Base-by-base conservation (phyloP, 2,113 vertebrate species). In the Odontesthes bonariensis region DNA sequence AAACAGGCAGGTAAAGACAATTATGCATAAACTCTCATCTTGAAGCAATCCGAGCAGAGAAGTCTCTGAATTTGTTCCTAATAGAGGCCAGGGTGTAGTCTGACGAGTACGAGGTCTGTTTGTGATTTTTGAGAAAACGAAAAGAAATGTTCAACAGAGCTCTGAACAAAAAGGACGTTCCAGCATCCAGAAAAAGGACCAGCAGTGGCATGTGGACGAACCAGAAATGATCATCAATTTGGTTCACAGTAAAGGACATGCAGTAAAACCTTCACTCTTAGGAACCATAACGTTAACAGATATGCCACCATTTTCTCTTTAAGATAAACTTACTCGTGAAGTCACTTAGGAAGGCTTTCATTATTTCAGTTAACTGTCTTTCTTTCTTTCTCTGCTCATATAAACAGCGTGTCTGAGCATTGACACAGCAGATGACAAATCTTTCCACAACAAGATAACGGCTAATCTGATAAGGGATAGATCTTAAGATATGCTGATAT, bases 121-220 rank as follows among this genome's bases (percentile, higher is more conserved):
- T 91, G 81, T 84, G 58, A 87, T 89, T 76, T 75, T 53, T 38
- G 72, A 56, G 66, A 73, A 86, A 86, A 82, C 70, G 78, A 81
- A 80, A 82, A 53, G 58, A 77, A 62, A 55, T 61, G 68, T 76
- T 75, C 84, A 72, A 73, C 51, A 49, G 16, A 56, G 69, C 62
- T 42, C 27, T 20, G 19, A 86, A 51, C 56, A 60, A 64, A 71
- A 69, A 74, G 8, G 47, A 73, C 27, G 32, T 33, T 71, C 42
- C 66, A 32, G 58, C 17, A 66, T 54, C 46, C 59, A 73, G 44
- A 66, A 55, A 49, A 63, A 51, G 57, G 58, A 82, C 78, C 66
- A 76, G 47, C 19, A 62, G 76, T 38, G 35, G 35, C 5, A 27
- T 27, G 27, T 27, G 27, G 27, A 27, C 27, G 3, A 27, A 27